A percentile compares a stretch with the other conserved stretches of the same genome.
These are phyloP conservation scores for Nasonia vitripennis DNA, from an alignment of 1,140 invertebrate genomes.

Conservation along the genomic window DNA sequence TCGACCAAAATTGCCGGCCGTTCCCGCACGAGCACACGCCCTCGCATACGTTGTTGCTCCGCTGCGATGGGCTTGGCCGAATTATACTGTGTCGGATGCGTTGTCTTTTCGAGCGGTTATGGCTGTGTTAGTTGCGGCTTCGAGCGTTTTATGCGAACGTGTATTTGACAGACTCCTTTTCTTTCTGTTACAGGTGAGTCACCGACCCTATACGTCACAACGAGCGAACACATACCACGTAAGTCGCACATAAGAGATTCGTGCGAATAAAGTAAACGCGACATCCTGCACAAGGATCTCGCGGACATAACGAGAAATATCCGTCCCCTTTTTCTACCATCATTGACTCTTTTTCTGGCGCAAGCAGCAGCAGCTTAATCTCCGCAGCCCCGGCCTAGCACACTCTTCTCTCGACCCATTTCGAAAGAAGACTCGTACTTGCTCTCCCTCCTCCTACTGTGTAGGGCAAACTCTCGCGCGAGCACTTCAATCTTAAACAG, in stretches of 20 bases:
- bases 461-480: slow-evolving; percentile 6
- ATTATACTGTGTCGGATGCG: no score
- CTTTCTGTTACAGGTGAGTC: slow-evolving; percentile 14
- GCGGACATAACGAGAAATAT: not conserved
- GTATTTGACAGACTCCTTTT: not conserved
- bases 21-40: not conserved
- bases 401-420: not conserved
- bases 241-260: not conserved
- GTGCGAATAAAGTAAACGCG: not conserved
- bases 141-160: not conserved
- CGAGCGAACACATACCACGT: not conserved
- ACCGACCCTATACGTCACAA: no score
- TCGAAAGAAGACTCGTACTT: not conserved
- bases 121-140: no score
- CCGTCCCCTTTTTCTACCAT: not conserved
- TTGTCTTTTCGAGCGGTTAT: no score
- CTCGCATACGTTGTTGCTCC: no score
- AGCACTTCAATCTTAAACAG: slow-evolving; percentile 29
- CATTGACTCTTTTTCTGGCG: slow-evolving; percentile 10
- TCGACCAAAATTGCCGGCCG: not conserved
- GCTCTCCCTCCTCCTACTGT: not conserved
- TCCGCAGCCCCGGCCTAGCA: not conserved
- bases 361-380: not conserved
- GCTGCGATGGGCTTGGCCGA: no score
- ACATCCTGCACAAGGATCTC: not conserved